A percentile compares a stretch with the other conserved stretches of the same genome.
phyloP scores from a whole-genome alignment of 2,113 vertebrate species.

The Cromileptes altivelis region DNA sequence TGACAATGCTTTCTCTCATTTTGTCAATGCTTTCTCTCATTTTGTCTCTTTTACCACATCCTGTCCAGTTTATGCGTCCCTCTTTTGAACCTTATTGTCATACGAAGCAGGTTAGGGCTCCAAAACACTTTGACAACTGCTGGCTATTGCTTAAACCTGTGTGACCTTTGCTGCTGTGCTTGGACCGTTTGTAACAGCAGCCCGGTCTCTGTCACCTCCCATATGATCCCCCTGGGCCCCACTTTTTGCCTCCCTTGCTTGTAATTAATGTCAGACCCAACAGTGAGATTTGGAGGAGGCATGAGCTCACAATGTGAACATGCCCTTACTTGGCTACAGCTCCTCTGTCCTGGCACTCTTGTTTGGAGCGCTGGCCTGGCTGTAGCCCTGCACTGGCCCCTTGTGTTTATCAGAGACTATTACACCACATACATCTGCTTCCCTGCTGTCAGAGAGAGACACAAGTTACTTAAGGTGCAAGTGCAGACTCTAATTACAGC shows the following conservation, averaged over 20 bases:
- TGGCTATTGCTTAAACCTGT: not conserved
- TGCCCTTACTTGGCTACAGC: conserved; percentile 71
- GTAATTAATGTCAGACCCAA: conserved; percentile 29
- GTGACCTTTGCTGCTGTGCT: conserved; percentile 29
- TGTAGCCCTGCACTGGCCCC: conserved; percentile 68
- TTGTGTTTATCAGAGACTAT: conserved; percentile 65
- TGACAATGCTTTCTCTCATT: not conserved
- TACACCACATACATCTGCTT: conserved; percentile 35
- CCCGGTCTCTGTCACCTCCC: not conserved
- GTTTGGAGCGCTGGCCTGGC: not conserved
- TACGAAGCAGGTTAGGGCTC: not conserved
- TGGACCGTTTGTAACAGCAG: conserved; percentile 9
- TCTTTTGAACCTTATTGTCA: not conserved
- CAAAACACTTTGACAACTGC: not conserved
- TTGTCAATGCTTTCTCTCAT: not conserved
- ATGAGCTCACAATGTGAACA: conserved; percentile 46
- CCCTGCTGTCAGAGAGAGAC: not conserved
- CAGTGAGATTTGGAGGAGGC: conserved; percentile 31
- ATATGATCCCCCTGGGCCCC: conserved; percentile 9
- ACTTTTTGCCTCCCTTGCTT: conserved; percentile 1
- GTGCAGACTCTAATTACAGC: not conserved
- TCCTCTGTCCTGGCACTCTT: not conserved
- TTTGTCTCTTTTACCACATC: not conserved
- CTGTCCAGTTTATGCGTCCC: not conserved
- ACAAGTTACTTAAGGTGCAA: not conserved